Conservation (phyloP, 2,113 vertebrate species). For the Euleptes europaea region DNA sequence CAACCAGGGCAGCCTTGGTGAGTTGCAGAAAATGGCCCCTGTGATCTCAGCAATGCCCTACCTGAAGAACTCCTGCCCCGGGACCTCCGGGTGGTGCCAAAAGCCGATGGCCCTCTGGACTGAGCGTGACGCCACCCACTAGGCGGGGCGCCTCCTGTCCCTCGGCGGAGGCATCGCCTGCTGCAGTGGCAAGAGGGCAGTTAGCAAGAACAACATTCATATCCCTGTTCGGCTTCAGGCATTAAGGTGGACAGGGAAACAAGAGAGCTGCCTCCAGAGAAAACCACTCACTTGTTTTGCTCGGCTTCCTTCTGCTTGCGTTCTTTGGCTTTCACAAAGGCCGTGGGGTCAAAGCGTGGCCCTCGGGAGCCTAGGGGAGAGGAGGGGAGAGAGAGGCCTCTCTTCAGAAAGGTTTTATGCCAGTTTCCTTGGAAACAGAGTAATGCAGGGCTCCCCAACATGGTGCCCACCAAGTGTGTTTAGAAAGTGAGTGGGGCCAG, state of each 20-base stretch:
- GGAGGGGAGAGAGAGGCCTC: background rate
- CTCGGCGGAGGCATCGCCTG: constrained; percentile 77
- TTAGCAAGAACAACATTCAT: background rate
- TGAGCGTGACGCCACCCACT: constrained; percentile 68
- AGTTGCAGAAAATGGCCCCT: rapidly evolving
- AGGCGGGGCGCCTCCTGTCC: constrained; percentile 71
- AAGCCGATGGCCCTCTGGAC: constrained; percentile 55
- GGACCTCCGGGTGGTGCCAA: constrained; percentile 41
- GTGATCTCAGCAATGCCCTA: background rate
- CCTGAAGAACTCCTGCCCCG: constrained; percentile 78
- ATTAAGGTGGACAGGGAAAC: no score
- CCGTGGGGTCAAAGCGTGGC: constrained; percentile 88
- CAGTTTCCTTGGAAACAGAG: background rate
- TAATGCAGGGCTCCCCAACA: no score
- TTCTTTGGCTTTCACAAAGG: constrained; percentile 87
- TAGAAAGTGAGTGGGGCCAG: no score
- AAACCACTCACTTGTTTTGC: constrained; percentile 78
- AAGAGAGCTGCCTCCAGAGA: rapidly evolving
- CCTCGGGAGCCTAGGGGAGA: constrained; percentile 63
- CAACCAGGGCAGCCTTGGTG: rapidly evolving
- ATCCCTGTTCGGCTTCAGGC: background rate
- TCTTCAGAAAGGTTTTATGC: no score
- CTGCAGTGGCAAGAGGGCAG: constrained; percentile 53
- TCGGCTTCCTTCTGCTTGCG: constrained; percentile 82
- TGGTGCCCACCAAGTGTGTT: no score